Evolutionary conservation across 23 tunicate species (phyloP).

Genomic region (Ciona savignyi): DNA sequence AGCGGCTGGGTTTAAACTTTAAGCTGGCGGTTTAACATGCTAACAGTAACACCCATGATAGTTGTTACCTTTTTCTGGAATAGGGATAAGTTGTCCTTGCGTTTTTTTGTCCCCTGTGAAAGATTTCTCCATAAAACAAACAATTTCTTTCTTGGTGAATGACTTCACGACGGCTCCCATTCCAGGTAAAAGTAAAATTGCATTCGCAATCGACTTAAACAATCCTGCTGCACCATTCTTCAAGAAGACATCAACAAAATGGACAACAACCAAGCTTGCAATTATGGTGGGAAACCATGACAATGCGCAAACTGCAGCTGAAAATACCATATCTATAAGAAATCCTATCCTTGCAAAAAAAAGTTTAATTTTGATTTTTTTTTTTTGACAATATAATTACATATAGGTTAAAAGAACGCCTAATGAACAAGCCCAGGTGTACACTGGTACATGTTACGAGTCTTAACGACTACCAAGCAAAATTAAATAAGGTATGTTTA

Average conservation of each 20-base stretch:
- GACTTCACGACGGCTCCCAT: conserved; percentile 16
- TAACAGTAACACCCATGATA: background rate
- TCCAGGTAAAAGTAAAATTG: conserved; percentile 46
- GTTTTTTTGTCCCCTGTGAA: conserved; percentile 12
- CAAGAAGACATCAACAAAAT: conserved; percentile 26
- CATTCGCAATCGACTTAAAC: conserved; percentile 36
- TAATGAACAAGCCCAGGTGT: too few relatives aligned
- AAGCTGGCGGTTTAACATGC: background rate
- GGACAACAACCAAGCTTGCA: conserved; percentile 23
- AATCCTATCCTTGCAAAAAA: too few relatives aligned
- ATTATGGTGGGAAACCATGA: conserved; percentile 9
- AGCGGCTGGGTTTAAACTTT: too few relatives aligned
- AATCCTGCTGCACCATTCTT: conserved; percentile 24
- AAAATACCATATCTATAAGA: conserved; percentile 34
- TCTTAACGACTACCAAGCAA: too few relatives aligned
- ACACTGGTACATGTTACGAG: too few relatives aligned
- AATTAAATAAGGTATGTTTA: too few relatives aligned
- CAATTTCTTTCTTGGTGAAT: conserved; percentile 61
- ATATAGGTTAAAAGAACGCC: too few relatives aligned
- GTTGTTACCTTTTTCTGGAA: conserved; percentile 63
- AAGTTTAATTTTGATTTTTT: too few relatives aligned
- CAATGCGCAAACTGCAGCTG: too few relatives aligned
- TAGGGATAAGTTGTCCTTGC: conserved; percentile 18
- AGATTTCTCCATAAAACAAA: conserved; percentile 38
- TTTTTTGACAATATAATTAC: too few relatives aligned